phyloP scores from a whole-genome alignment of 1,140 invertebrate genomes.

The Hydropsyche tenuis region DNA sequence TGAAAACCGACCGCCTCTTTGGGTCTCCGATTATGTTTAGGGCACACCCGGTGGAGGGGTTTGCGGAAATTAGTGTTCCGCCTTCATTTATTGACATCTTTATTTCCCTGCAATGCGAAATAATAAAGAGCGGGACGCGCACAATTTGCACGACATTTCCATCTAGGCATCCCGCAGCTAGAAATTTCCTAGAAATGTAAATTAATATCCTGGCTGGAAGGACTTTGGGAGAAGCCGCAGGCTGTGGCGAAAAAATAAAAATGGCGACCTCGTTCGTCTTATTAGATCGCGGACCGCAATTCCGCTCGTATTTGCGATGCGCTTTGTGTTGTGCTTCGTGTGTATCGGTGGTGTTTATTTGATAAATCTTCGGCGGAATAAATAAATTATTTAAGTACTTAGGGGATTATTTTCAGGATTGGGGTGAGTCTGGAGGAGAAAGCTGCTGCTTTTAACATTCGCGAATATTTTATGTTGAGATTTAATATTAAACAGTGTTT shows the following conservation, averaged over 20 bases:
- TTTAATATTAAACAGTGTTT: no score
- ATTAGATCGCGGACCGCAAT: background rate
- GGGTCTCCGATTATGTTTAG: no score
- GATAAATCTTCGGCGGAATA: no score
- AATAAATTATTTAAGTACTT: no score
- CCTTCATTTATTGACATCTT: slow-evolving; percentile 43
- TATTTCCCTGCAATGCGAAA: slow-evolving; percentile 26
- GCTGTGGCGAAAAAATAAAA: background rate
- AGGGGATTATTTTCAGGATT: no score
- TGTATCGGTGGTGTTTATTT: no score
- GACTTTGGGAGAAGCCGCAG: background rate
- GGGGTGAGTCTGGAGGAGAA: no score
- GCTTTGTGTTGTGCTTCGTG: no score
- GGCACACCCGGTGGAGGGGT: background rate
- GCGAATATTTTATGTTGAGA: no score
- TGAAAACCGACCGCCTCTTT: no score
- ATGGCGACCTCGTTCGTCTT: background rate
- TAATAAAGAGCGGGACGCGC: slow-evolving; percentile 24
- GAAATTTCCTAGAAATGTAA: slow-evolving; percentile 29
- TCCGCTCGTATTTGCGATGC: no score
- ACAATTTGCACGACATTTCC: slow-evolving; percentile 29
- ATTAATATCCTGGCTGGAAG: slow-evolving; percentile 23
- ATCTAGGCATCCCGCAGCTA: background rate
- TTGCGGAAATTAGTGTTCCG: slow-evolving; percentile 42
- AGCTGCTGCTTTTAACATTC: no score